Evolutionary conservation across 1,140 invertebrate species (phyloP).

Genomic region (Pygmarrhopalites habei): DNA sequence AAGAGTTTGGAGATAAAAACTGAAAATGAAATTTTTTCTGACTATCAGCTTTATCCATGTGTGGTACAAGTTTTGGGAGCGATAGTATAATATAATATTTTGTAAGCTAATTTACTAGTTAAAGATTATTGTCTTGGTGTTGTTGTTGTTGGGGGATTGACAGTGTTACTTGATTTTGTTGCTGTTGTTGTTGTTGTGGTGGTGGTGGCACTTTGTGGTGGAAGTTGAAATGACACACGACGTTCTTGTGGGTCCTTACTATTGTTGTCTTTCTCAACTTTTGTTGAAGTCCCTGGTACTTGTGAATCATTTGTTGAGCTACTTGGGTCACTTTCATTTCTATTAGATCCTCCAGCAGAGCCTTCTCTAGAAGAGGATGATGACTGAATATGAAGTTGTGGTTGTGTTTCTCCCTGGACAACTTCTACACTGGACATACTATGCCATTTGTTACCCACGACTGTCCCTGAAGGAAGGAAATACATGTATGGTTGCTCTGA

Average conservation of each 20-base stretch:
- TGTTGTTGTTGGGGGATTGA: too few relatives aligned
- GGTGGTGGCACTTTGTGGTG: background rate
- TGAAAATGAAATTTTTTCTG: too few relatives aligned
- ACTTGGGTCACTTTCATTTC: background rate
- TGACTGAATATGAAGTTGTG: conserved; percentile 14
- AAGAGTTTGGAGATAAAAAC: too few relatives aligned
- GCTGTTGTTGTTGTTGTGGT: background rate
- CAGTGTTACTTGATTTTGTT: too few relatives aligned
- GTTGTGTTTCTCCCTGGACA: conserved; percentile 15
- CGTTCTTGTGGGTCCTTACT: conserved; percentile 8
- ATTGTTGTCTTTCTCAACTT: background rate
- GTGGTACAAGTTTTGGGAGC: too few relatives aligned
- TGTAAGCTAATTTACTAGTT: too few relatives aligned
- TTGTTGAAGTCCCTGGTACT: background rate
- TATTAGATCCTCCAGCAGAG: too few relatives aligned
- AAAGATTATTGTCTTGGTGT: too few relatives aligned
- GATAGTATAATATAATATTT: too few relatives aligned
- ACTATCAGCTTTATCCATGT: too few relatives aligned
- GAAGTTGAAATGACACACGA: conserved; percentile 26
- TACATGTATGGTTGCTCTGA: conserved; percentile 33
- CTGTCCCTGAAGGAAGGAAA: conserved; percentile 23
- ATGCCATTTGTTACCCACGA: conserved; percentile 28
- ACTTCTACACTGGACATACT: conserved; percentile 32
- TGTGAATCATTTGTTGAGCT: background rate
- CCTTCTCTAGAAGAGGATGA: too few relatives aligned